phyloP scores from a whole-genome alignment of 2,888 invertebrate genomes.

The Standfussiana lucernea region DNA sequence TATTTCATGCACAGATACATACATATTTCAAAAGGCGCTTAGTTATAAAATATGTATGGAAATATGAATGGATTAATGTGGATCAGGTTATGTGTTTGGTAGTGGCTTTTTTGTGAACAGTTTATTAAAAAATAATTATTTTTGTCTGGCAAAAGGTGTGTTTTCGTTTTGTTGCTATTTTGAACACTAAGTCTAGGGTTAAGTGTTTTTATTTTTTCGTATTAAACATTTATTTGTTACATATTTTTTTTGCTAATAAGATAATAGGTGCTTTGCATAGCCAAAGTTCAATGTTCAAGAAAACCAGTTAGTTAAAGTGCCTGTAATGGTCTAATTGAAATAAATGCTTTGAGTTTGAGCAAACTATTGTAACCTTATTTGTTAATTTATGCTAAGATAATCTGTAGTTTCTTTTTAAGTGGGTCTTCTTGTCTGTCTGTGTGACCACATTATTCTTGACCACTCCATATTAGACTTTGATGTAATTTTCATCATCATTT shows the following conservation, averaged over 20 bases:
- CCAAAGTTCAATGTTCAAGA: no score
- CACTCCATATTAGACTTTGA: neutral
- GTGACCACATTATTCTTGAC: neutral
- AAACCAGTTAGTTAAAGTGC: no score
- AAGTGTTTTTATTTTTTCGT: neutral
- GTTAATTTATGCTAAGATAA: neutral
- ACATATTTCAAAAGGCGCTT: constrained; percentile 52
- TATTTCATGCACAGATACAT: constrained; percentile 52
- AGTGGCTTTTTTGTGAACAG: neutral
- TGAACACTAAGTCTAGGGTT: no score
- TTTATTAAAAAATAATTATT: neutral
- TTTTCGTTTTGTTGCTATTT: neutral
- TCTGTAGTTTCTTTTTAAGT: neutral
- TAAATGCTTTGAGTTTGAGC: no score
- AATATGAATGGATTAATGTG: constrained; percentile 54
- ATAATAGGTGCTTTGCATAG: neutral
- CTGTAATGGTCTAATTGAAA: no score
- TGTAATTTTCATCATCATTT: neutral
- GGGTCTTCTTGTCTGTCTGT: fast-evolving
- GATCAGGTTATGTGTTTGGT: constrained; percentile 40
- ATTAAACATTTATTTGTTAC: neutral
- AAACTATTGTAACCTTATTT: neutral
- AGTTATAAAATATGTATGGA: constrained; percentile 52
- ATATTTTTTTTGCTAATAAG: neutral
- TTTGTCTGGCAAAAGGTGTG: neutral